Evolutionary conservation across 2,888 invertebrate genomes (phyloP).

Genomic region (Mesochorus sp.): DNA sequence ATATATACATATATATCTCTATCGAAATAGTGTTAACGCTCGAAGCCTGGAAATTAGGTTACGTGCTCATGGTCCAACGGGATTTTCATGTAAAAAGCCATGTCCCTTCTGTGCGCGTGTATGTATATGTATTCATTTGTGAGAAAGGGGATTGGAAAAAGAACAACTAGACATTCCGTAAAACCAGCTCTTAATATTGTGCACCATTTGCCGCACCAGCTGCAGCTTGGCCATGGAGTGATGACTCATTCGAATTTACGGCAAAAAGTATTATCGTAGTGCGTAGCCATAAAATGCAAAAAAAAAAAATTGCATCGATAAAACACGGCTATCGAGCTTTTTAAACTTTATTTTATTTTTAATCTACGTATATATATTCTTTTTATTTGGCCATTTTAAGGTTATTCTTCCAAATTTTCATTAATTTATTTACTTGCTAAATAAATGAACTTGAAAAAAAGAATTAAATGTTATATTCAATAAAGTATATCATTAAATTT

Average conservation of each 20-base stretch:
- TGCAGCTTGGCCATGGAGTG: not conserved
- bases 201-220: not conserved
- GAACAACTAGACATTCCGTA: constrained; percentile 6
- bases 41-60: constrained; percentile 49
- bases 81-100: constrained; percentile 33
- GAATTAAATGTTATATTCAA: too few relatives aligned
- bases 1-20: constrained; percentile 36
- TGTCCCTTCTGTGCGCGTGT: not conserved
- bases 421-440: too few relatives aligned
- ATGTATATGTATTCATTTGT: not conserved
- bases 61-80: constrained; percentile 24
- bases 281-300: not conserved
- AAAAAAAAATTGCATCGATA: not conserved
- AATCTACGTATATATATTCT: too few relatives aligned
- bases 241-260: not conserved
- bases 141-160: constrained; percentile 3
- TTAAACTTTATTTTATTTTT: too few relatives aligned
- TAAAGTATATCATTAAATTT: too few relatives aligned
- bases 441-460: too few relatives aligned
- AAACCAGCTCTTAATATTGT: constrained; percentile 15
- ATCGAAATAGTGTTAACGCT: constrained; percentile 51
- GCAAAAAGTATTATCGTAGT: not conserved
- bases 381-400: too few relatives aligned
- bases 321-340: too few relatives aligned
- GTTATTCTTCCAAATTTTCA: too few relatives aligned